phyloP scores from a whole-genome alignment of 1,140 invertebrate species.

The Bombus affinis region DNA sequence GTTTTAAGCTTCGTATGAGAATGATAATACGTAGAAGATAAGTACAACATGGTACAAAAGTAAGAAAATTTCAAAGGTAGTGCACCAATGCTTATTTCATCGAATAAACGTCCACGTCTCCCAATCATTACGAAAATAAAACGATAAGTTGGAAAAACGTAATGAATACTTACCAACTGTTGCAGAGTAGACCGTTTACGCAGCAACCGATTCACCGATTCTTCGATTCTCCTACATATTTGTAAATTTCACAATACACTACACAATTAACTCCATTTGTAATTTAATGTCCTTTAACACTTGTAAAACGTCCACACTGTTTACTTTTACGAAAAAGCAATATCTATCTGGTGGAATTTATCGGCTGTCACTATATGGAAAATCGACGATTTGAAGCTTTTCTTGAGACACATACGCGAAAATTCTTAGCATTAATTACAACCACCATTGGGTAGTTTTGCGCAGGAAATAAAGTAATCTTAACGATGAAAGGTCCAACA shows the following conservation, averaged over 20 bases:
- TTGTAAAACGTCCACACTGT: neutral
- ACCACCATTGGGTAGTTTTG: neutral
- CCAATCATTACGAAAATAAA: neutral
- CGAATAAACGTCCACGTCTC: slow-evolving; percentile 24
- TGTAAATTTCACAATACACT: neutral
- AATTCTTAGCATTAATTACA: neutral
- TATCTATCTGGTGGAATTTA: neutral
- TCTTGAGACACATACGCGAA: too few relatives aligned
- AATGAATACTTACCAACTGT: slow-evolving; percentile 3
- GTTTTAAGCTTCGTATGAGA: too few relatives aligned
- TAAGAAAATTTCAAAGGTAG: neutral
- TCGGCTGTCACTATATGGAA: neutral
- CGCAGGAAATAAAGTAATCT: neutral
- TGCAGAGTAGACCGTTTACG: neutral
- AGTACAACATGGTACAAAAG: neutral
- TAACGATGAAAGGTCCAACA: neutral
- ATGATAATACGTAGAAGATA: neutral
- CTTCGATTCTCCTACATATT: neutral
- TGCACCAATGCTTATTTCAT: neutral
- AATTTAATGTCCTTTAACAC: neutral
- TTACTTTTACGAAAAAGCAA: too few relatives aligned
- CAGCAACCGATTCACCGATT: neutral
- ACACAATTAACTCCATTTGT: too few relatives aligned
- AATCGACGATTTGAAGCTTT: neutral
- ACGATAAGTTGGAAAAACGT: neutral